Evolutionary conservation across 2,113 vertebrate genomes (phyloP), one percentile per base, ranked within the genome.

Genomic region (Charadrius vociferus): DNA sequence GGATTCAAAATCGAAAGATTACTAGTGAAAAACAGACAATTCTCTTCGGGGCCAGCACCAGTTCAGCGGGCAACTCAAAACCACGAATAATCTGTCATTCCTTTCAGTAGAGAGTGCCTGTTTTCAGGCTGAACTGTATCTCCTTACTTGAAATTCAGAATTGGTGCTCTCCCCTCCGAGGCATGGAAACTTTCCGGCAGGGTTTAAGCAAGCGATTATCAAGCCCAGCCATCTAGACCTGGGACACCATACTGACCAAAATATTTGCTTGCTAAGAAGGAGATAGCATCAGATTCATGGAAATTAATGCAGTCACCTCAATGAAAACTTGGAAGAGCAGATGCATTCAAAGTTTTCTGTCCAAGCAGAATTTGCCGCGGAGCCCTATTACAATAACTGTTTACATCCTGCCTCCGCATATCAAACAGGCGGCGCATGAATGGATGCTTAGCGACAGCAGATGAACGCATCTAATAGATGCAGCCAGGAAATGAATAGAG

Each of bases 301-400:
- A 97, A 96, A 97, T 95, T 36, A 97, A 88, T 92, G 82, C 49
- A 82, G 88, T 71, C 88, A 91, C 79, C 81, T 89, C 90, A 88
- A 95, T 97, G 92, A 90, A 90, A 88, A 95, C 36, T 84, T 72
- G 56, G 59, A 89, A 70, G 63, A 88, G 43, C 52, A 93, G 88
- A 96, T 77, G 81, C 29, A 66, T 80, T 82, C 86, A 16, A 68
- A 91, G 77, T 93, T 87, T 92, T 86, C 83, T 89, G 84, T 32
- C 89, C 85, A 87, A 94, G 84, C 39, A 90, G 80, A 81, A 90
- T 85, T 90, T 55, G 50, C 62, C 59, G 43, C 55, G 34, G 71
- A 94, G 70, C 52, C 53, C 81, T 55, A 26, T 88, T 53, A 96
- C 88, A 97, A 95, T 95, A 84, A 93, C 74, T 96, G 81, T 96